Percentiles rank a stretch among this genome's conserved stretches.
These are phyloP conservation scores for Prionailurus bengalensis DNA, from an alignment of 2,113 vertebrate species.

Conservation along the genomic window DNA sequence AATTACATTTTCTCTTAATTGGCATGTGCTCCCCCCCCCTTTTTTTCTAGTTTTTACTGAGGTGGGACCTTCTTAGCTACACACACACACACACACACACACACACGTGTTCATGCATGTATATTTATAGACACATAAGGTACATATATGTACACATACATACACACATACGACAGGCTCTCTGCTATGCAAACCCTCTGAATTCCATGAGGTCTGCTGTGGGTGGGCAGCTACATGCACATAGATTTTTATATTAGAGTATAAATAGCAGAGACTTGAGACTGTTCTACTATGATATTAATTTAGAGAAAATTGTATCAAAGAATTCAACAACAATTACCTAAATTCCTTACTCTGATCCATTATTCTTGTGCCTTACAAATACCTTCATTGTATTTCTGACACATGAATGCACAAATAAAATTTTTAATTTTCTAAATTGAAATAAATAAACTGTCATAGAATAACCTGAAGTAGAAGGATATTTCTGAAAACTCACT, in stretches of 20 bases:
- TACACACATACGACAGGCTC: neutral
- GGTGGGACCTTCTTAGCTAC: neutral
- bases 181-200: neutral
- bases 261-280: neutral
- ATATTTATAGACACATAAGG: neutral
- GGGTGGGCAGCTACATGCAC: neutral
- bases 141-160: neutral
- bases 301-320: slow-evolving; percentile 25
- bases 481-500: neutral
- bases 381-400: slow-evolving; percentile 5
- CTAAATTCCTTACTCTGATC: neutral
- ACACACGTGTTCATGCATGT: neutral
- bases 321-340: neutral
- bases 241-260: neutral
- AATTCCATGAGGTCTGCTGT: neutral
- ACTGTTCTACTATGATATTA: neutral
- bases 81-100: neutral
- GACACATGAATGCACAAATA: neutral
- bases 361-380: neutral
- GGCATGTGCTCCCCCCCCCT: neutral
- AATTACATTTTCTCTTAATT: neutral
- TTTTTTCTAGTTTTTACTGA: neutral
- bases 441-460: neutral
- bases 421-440: neutral
- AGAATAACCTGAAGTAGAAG: neutral